Base-by-base conservation (phyloP, 2,888 invertebrate species). In the Eilema caniola region DNA sequence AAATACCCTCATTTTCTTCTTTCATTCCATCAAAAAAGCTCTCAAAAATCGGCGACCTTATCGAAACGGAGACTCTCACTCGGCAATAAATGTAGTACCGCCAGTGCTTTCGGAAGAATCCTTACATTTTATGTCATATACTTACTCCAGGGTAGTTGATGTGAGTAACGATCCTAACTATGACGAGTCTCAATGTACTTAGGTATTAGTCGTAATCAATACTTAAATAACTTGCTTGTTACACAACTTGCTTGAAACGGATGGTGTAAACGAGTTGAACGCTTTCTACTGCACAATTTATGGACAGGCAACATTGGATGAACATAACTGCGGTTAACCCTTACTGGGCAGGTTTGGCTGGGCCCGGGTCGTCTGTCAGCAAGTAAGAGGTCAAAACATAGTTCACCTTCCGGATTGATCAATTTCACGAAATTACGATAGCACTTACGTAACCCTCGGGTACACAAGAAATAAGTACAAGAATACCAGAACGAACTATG, bases 211-310 rank as follows among this genome's bases (percentile, higher is more conserved):
- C 53, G 53, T 53, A 53, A 31, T 41, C 62, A 62, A 41, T 62
- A 62, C 37, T 41, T 62, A 41, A 37, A 65, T 56, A 56, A 65
- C 23, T 65, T 31, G 56, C 23, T 31, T 16, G 33, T 65, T 57
- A 37, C 66, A 66, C 66, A 57, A 66, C 66, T 37, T 56, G 31
- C 61, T 66, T 65, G 57, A 33, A 66, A 57, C 24, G 66, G 66
- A 33, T 33, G 7, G 20, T 33, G 33, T 31, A 23, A 66, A 66
- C 66, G 24, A 33, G 57, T 66, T 33, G 33, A 66, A 37, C 33
- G 24, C 66, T 66, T 66, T 66, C 66, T 66, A 57, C 66, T 57
- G 20, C 33, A 57, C 33, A 24, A 33, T 28, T 61, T 20, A 57
- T 66, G 33, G 57, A 11, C 47, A 53, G 20, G 47, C 25, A 64